Conservation (phyloP, 2,888 invertebrate species). For the Drosophila phalerata region DNA sequence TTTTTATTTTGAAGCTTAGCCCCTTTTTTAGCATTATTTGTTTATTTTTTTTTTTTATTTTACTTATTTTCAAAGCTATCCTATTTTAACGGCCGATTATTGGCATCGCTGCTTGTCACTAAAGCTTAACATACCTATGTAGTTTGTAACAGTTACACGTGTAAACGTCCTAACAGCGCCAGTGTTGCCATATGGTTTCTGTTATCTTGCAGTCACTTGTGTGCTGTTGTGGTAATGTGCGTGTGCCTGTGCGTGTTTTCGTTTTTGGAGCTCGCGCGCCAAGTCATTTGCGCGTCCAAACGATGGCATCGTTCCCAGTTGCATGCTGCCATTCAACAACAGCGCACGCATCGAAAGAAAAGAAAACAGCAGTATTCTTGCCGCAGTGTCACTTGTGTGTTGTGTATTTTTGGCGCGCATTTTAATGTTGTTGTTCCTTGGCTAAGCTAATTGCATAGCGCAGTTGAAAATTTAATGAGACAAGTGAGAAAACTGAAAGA, state of each 20-base stretch:
- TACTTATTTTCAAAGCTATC: too few relatives aligned
- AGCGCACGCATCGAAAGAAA: constrained; percentile 34
- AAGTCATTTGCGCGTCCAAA: constrained; percentile 50
- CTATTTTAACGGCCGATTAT: too few relatives aligned
- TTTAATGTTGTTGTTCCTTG: constrained; percentile 17
- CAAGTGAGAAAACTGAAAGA: constrained; percentile 25
- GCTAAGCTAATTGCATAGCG: constrained; percentile 49
- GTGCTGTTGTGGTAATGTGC: neutral
- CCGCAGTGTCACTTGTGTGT: constrained; percentile 5
- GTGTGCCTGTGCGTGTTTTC: neutral
- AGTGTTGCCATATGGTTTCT: constrained; percentile 35
- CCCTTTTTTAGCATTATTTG: too few relatives aligned
- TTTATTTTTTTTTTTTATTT: too few relatives aligned
- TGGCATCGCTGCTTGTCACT: neutral
- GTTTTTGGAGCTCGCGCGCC: constrained; percentile 43
- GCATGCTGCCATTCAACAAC: constrained; percentile 63
- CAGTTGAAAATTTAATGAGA: constrained; percentile 56
- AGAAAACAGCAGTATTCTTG: too few relatives aligned
- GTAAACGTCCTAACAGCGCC: constrained; percentile 36
- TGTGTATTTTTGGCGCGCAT: constrained; percentile 68
- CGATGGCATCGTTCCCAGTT: constrained; percentile 44
- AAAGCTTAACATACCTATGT: neutral
- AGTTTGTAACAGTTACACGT: neutral
- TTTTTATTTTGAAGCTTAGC: too few relatives aligned
- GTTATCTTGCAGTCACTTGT: neutral